Evolutionary conservation across 2,797 vertebrate species (phyloP).

Genomic region (Microctenopoma stevenorrisi): DNA sequence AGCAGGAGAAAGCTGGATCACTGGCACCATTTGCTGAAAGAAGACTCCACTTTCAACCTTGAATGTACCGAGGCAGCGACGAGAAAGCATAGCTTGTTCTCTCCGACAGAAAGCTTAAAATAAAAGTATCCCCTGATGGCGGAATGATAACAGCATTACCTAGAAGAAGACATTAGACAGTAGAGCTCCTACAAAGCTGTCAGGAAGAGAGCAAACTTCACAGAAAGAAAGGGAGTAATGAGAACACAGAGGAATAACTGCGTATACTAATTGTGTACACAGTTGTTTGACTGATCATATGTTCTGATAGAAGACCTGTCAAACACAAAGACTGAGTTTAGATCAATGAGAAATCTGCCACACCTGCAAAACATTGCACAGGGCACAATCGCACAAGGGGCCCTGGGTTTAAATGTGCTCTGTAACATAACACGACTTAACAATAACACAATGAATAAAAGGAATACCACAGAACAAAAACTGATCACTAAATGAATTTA

Average conservation of each 20-base stretch:
- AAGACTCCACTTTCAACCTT: slow-evolving; percentile 64
- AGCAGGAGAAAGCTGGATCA: slow-evolving; percentile 56
- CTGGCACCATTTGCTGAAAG: slow-evolving; percentile 61
- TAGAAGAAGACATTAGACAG: slow-evolving; percentile 16
- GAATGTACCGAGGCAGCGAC: slow-evolving; percentile 24
- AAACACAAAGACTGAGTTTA: slow-evolving; percentile 20
- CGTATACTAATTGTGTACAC: background rate
- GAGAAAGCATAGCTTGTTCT: slow-evolving; percentile 50
- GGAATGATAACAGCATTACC: slow-evolving; percentile 21
- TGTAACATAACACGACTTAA: background rate
- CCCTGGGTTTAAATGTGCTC: background rate
- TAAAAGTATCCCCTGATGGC: slow-evolving; percentile 41
- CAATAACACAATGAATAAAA: background rate
- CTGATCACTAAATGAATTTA: too few relatives aligned
- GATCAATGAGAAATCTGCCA: slow-evolving; percentile 48
- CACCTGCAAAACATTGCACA: slow-evolving; percentile 5
- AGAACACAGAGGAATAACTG: slow-evolving; percentile 1
- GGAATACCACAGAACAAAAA: background rate
- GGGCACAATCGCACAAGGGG: background rate
- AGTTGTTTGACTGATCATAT: background rate
- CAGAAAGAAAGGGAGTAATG: background rate
- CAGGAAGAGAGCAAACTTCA: slow-evolving; percentile 8
- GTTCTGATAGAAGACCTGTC: slow-evolving; percentile 2
- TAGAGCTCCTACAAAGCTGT: slow-evolving; percentile 25
- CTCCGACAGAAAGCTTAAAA: slow-evolving; percentile 53